A percentile compares a stretch with the other conserved stretches of the same genome.
These are phyloP conservation scores for Ctenicera cuprea DNA, from an alignment of 2,888 invertebrate species.

Conservation along the genomic window DNA sequence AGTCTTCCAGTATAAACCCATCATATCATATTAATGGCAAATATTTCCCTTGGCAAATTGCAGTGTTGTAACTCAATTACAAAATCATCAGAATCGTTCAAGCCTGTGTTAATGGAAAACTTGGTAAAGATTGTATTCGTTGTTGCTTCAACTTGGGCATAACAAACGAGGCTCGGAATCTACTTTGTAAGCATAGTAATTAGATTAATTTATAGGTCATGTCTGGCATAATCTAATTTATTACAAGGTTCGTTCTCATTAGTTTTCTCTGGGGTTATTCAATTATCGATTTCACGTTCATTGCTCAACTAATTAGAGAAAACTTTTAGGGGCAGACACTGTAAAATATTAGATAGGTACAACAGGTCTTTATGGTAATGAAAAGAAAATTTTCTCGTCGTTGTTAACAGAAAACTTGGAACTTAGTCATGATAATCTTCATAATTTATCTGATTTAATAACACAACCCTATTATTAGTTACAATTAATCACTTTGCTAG, in stretches of 20 bases:
- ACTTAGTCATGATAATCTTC: no score
- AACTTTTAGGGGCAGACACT: background rate
- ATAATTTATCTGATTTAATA: no score
- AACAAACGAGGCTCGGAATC: slow-evolving; percentile 14
- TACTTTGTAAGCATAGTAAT: slow-evolving; percentile 40
- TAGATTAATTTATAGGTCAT: slow-evolving; percentile 39
- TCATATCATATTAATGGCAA: slow-evolving; percentile 23
- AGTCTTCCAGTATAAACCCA: slow-evolving; percentile 17
- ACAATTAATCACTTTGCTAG: no score
- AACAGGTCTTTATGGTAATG: no score
- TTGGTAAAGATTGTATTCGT: slow-evolving; percentile 20
- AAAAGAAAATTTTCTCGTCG: no score
- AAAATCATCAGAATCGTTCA: slow-evolving; percentile 16
- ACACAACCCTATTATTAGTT: no score
- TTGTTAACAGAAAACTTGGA: no score
- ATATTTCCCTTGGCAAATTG: slow-evolving; percentile 37
- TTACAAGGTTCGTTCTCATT: slow-evolving; percentile 25
- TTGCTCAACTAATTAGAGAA: background rate
- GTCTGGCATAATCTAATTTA: slow-evolving; percentile 38
- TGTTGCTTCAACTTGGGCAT: slow-evolving; percentile 9
- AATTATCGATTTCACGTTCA: slow-evolving; percentile 25
- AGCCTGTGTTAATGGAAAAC: slow-evolving; percentile 16
- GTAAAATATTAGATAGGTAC: background rate
- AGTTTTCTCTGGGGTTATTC: slow-evolving; percentile 13
- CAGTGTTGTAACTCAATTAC: slow-evolving; percentile 32